Conservation (phyloP, 2,797 vertebrate genomes). For the Acrossocheilus fasciatus region DNA sequence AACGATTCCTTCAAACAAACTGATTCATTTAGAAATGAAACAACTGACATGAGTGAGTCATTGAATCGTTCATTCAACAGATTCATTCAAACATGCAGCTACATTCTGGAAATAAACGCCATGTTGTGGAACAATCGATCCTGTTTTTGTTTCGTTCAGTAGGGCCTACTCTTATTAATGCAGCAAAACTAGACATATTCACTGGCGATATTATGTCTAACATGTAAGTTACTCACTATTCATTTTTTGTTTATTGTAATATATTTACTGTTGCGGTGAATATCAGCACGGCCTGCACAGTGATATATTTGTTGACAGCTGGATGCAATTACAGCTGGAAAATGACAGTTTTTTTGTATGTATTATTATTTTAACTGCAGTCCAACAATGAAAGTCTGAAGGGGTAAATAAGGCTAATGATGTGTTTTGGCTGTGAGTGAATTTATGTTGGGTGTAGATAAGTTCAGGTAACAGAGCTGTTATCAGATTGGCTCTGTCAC, state of each 20-base stretch:
- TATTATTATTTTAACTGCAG: conserved; percentile 1
- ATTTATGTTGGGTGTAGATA: background rate
- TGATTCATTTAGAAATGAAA: background rate
- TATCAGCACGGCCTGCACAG: background rate
- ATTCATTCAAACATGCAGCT: background rate
- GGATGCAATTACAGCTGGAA: background rate
- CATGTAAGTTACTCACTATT: background rate
- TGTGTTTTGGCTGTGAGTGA: background rate
- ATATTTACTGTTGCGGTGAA: background rate
- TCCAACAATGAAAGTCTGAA: background rate
- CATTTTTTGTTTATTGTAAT: background rate
- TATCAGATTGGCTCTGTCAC: conserved; percentile 68
- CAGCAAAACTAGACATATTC: background rate
- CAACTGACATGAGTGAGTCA: background rate
- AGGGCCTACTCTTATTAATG: background rate
- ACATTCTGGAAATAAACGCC: background rate
- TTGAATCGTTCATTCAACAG: background rate
- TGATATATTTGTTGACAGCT: background rate
- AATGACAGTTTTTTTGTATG: background rate
- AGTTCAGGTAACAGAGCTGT: background rate
- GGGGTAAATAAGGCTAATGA: background rate
- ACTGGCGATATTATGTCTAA: background rate
- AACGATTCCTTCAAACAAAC: background rate
- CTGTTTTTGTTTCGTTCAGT: background rate
- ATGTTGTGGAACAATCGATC: too few species aligned